These are phyloP conservation scores for Gnathonemus longibarbis DNA, from an alignment of 2,113 vertebrate genomes.

Conservation along the genomic window DNA sequence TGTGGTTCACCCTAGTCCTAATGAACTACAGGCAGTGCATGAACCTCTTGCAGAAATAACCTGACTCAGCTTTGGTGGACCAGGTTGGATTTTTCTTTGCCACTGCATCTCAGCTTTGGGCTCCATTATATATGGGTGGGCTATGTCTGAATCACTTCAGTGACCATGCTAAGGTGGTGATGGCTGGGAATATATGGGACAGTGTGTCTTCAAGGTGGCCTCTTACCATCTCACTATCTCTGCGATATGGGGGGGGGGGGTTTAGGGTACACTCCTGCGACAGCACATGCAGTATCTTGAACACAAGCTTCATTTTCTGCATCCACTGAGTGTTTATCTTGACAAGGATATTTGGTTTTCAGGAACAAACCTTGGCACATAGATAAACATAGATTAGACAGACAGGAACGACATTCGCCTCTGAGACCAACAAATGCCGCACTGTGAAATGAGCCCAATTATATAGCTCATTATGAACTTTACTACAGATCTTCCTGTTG, in stretches of 20 bases:
- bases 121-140: neutral
- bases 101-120: neutral
- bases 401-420: neutral
- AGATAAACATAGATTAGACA: neutral
- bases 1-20: too few species aligned
- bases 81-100: neutral
- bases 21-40: neutral
- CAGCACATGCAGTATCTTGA: neutral
- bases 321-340: neutral
- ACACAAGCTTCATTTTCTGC: neutral
- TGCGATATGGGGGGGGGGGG: neutral
- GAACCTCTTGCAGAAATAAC: neutral
- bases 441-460: constrained; percentile 6
- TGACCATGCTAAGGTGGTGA: neutral
- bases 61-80: neutral
- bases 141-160: neutral
- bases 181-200: neutral
- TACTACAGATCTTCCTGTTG: neutral
- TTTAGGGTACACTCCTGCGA: neutral
- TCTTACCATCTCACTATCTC: neutral
- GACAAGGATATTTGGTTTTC: neutral
- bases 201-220: neutral
- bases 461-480: neutral
- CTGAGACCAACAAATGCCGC: neutral
- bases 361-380: neutral